A percentile compares a stretch with the other conserved stretches of the same genome.
phyloP scores from a whole-genome alignment of 2,888 invertebrate genomes.

The Trypoxylon attenuatum region DNA sequence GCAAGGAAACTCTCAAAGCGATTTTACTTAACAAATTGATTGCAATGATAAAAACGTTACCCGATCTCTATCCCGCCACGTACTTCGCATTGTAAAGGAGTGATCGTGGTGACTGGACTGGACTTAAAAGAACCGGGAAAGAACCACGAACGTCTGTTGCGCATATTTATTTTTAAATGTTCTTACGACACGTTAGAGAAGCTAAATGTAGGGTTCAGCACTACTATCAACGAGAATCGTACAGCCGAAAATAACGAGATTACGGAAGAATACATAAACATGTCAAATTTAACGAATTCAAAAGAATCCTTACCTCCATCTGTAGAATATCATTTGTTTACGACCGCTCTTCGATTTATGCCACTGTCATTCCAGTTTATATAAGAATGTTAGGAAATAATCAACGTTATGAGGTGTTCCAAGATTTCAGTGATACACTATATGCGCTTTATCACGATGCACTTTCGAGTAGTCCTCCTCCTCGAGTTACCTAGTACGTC shows the following conservation, averaged over 20 bases:
- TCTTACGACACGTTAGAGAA: conserved; percentile 37
- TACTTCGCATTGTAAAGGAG: conserved; percentile 52
- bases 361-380: no score
- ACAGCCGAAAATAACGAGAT: neutral
- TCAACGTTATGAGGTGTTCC: no score
- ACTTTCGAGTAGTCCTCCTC: no score
- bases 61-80: conserved; percentile 62
- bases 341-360: no score
- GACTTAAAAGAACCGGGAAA: conserved; percentile 18
- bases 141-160: conserved; percentile 4
- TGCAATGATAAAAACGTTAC: conserved; percentile 36
- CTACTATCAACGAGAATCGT: neutral
- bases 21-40: conserved; percentile 7
- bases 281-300: no score
- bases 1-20: neutral
- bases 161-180: conserved; percentile 38
- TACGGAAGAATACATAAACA: neutral
- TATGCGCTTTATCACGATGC: no score
- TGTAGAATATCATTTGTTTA: conserved; percentile 1
- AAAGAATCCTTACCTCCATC: conserved; percentile 14
- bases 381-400: no score
- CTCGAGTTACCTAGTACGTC: no score
- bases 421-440: no score
- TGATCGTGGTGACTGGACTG: neutral
- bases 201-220: conserved; percentile 10